Conservation (phyloP, 2,888 invertebrate genomes). For the Cabera pusaria region DNA sequence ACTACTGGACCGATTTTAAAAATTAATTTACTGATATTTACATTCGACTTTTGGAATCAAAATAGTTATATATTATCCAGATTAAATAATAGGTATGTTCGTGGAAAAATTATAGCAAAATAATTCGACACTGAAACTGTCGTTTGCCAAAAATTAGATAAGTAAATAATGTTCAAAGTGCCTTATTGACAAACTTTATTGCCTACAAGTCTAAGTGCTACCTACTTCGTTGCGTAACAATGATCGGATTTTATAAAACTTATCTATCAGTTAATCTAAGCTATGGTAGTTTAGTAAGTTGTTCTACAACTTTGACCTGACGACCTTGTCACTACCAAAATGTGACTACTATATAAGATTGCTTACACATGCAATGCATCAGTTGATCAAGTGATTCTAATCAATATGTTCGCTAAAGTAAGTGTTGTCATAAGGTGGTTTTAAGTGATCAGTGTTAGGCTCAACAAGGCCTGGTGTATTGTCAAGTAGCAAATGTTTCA, state of each 20-base stretch:
- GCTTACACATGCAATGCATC: constrained; percentile 48
- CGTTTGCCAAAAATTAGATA: too few relatives aligned
- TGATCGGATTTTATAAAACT: constrained; percentile 7
- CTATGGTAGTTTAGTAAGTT: constrained; percentile 16
- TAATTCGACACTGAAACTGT: too few relatives aligned
- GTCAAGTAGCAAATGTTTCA: constrained; percentile 1
- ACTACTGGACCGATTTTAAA: too few relatives aligned
- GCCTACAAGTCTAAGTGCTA: not conserved
- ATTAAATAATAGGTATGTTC: too few relatives aligned
- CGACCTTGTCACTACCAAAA: constrained; percentile 61
- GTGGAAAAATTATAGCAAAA: too few relatives aligned
- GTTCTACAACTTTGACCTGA: constrained; percentile 46
- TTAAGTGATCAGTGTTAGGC: constrained; percentile 1
- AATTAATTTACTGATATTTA: too few relatives aligned
- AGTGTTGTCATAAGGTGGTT: constrained; percentile 35
- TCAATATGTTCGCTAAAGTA: constrained; percentile 70
- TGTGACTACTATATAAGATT: constrained; percentile 55
- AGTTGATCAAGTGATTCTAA: constrained; percentile 49
- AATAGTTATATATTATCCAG: too few relatives aligned
- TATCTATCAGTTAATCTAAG: constrained; percentile 7
- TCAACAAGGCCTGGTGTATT: not conserved
- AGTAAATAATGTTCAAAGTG: too few relatives aligned
- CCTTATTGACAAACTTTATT: not conserved
- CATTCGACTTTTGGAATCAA: too few relatives aligned
- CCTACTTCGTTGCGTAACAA: constrained; percentile 9